Evolutionary conservation across 2,113 vertebrate genomes (phyloP), one percentile per base, ranked within the genome.

Genomic region (Leucopsar rothschildi): DNA sequence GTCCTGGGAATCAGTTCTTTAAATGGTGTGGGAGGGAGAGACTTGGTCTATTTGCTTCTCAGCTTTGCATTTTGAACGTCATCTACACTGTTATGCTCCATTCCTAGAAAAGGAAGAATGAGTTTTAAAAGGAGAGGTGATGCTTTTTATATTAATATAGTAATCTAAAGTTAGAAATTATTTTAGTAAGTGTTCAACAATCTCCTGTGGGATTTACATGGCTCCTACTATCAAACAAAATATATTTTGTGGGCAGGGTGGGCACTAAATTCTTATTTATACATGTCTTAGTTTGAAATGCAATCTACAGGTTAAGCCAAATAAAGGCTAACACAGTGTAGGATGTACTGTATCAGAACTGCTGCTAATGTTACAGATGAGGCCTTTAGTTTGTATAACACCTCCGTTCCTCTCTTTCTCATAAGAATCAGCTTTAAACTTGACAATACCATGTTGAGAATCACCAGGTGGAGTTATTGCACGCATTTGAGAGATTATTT

Each of bases 401-500:
- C 18, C 9, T 76, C 11, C 66, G 3, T 24, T 90, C 5, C 25
- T 12, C 31, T 75, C 12, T 92, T 65, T 82, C 47, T 78, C 9
- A 4, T 10, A 57, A 77, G 33, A 71, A 28, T 31, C 29, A 90
- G 55, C 35, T 80, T 85, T 91, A 72, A 80, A 25, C 29, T 64
- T 70, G 75, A 86, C n/a, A 70, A 37, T 77, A 70, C 82, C 56
- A 33, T 25, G 56, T 60, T 81, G 90, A 83, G 85, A 94, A 95
- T 94, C 94, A 96, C 94, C 93, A 96, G 93, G 92, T 97, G 94
- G 93, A 92, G 93, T 94, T 95, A 95, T 95, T 97, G 85, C 82
- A 94, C 76, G 53, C 64, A 71, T 72, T 88, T 93, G 83, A 81
- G 63, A 94, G 59, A 73, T 76, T 63, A 71, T 87, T 87, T 80